Evolutionary conservation across 2,113 vertebrate genomes (phyloP).

Genomic region (Eira barbara): DNA sequence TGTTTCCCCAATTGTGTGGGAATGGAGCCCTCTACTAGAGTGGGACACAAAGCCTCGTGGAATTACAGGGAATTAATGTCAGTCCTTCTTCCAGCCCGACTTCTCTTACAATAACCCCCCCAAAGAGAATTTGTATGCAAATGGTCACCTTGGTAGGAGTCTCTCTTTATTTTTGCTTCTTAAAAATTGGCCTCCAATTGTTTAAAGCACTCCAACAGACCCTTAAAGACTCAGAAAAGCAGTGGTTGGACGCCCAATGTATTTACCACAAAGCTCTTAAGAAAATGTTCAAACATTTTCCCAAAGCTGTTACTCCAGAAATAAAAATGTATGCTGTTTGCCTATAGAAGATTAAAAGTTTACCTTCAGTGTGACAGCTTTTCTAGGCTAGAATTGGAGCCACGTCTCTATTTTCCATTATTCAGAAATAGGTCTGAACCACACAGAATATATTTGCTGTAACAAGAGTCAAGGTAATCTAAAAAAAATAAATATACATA

Average conservation of each 20-base stretch:
- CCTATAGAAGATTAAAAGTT: slow-evolving; percentile 79
- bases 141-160: slow-evolving; percentile 58
- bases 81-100: slow-evolving; percentile 26
- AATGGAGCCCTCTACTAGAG: slow-evolving; percentile 70
- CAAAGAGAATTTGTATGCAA: slow-evolving; percentile 71
- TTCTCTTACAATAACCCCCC: slow-evolving; percentile 47
- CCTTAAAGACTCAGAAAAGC: slow-evolving; percentile 57
- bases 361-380: slow-evolving; percentile 75
- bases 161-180: slow-evolving; percentile 62
- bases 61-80: slow-evolving; percentile 72
- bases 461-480: slow-evolving; percentile 50
- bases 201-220: slow-evolving; percentile 70
- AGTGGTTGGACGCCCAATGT: slow-evolving; percentile 56
- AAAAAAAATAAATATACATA: neutral
- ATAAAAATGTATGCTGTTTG: slow-evolving; percentile 76
- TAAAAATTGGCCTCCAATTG: slow-evolving; percentile 66
- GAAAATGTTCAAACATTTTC: slow-evolving; percentile 81
- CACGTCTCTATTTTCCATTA: slow-evolving; percentile 68
- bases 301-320: slow-evolving; percentile 74
- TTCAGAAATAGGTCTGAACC: slow-evolving; percentile 76
- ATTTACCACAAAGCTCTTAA: slow-evolving; percentile 76
- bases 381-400: slow-evolving; percentile 64
- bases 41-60: slow-evolving; percentile 53
- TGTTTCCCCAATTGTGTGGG: slow-evolving; percentile 80
- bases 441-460: slow-evolving; percentile 64